Evolutionary conservation across 2,113 vertebrate species (phyloP).

Genomic region (Xenus cinereus): DNA sequence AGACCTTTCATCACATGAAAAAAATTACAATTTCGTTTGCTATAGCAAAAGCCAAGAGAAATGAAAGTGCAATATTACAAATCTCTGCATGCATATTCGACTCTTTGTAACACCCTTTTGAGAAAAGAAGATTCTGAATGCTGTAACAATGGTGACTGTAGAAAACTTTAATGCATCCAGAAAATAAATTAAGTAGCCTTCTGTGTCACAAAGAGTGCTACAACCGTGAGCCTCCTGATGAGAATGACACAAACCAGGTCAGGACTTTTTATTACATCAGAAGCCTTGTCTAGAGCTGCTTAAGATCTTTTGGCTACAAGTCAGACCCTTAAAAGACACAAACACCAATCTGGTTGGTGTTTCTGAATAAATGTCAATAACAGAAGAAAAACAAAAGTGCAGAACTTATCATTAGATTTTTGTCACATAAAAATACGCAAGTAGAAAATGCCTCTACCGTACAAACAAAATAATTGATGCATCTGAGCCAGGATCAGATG

Average conservation of each 20-base stretch:
- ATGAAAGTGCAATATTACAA: background rate
- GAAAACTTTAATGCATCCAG: background rate
- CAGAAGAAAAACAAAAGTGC: background rate
- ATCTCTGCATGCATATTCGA: background rate
- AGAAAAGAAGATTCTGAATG: background rate
- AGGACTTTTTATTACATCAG: background rate
- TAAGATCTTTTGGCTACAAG: background rate
- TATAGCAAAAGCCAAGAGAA: background rate
- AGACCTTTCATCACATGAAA: background rate
- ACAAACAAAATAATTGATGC: background rate
- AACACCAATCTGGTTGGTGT: background rate
- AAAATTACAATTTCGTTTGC: background rate
- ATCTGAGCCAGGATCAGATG: background rate
- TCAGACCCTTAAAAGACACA: background rate
- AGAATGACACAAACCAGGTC: background rate
- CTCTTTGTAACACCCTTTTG: background rate
- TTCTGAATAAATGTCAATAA: background rate
- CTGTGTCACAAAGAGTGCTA: background rate
- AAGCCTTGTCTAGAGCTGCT: background rate
- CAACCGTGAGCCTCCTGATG: background rate
- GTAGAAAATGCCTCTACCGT: background rate
- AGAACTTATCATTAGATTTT: background rate
- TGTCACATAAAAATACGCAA: background rate
- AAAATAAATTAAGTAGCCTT: background rate
- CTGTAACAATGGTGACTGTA: background rate